Percentiles rank a stretch among this genome's conserved stretches.
Conservation (phyloP, 2,888 invertebrate genomes). For the Rhodophaea formosa region DNA sequence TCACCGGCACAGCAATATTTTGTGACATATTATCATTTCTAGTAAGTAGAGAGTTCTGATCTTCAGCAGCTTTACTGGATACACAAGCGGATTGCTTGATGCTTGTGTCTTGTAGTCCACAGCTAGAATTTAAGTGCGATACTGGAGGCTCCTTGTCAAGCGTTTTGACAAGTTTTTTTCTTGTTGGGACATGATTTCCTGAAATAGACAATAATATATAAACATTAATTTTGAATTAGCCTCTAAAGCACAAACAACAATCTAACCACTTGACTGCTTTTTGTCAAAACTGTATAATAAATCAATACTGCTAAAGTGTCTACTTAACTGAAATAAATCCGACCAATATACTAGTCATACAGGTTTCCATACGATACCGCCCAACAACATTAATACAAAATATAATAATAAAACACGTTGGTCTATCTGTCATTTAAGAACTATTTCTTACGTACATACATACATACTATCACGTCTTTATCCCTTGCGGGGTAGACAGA, state of each 20-base stretch:
- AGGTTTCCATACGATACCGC: no score
- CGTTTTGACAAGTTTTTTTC: constrained; percentile 40
- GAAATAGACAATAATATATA: constrained; percentile 24
- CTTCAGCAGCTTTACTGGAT: constrained; percentile 24
- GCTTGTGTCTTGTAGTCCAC: constrained; percentile 24
- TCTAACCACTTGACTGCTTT: no score
- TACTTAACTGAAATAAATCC: no score
- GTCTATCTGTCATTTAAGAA: no score
- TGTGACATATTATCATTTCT: constrained; percentile 12
- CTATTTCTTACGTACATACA: no score
- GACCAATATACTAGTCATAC: no score
- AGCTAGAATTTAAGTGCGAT: constrained; percentile 25
- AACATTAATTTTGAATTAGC: neutral
- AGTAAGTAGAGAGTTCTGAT: neutral
- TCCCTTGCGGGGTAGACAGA: no score
- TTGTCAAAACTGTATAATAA: no score
- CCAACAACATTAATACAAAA: no score
- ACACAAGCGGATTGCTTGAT: constrained; percentile 23
- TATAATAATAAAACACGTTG: no score
- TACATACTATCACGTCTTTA: no score
- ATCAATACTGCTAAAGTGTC: no score
- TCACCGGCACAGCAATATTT: constrained; percentile 36
- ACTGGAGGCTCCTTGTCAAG: constrained; percentile 35
- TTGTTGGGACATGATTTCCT: constrained; percentile 44
- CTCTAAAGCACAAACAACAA: neutral